Evolutionary conservation across 2,888 invertebrate genomes (phyloP), one percentile per base, ranked within the genome.

Genomic region (Hemithea aestivaria): DNA sequence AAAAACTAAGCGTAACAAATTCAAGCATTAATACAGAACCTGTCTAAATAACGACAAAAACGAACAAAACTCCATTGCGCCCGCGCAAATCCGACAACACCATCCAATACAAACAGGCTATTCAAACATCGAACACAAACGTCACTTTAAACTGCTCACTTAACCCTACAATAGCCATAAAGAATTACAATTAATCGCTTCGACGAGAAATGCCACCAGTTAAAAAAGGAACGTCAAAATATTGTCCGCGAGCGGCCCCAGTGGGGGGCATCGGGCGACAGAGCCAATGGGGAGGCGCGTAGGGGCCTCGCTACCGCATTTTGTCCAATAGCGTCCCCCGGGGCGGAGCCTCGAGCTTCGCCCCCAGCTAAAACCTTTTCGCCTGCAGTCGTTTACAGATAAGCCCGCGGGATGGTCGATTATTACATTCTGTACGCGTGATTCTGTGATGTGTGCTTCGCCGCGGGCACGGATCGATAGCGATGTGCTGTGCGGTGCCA

Each of bases 381-480:
- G 85, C 87, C 87, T 84, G 72, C 85, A 87, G 87, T 87, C 85
- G 85, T 87, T 80, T 85, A 76, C 79, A 74, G 87, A 87, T 87
- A 87, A 85, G 84, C 85, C 87, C 72, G 69, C 76, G 81, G 87
- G 85, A 87, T 85, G 85, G 87, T 80, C 83, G 84, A 75, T 76
- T 83, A 83, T 85, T 84, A 80, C 76, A 74, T 81, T 76, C 66
- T 62, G 62, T 73, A 77, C 75, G 75, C 73, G 79, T 75, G 83
- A 81, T 74, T 74, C 73, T 75, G 78, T 75, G 79, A 77, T 73
- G 71, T 72, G 68, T 64, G 59, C 53, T 61, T 61, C 60, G 76
- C 84, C 81, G 58, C 66, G 66, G 83, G 84, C 79, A 71, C 44
- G 47, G 67, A 78, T 81, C 82, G 77, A 82, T 83, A 70, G 76